These are phyloP conservation scores for Orthosia incerta DNA, from an alignment of 2,888 invertebrate species.

Conservation along the genomic window DNA sequence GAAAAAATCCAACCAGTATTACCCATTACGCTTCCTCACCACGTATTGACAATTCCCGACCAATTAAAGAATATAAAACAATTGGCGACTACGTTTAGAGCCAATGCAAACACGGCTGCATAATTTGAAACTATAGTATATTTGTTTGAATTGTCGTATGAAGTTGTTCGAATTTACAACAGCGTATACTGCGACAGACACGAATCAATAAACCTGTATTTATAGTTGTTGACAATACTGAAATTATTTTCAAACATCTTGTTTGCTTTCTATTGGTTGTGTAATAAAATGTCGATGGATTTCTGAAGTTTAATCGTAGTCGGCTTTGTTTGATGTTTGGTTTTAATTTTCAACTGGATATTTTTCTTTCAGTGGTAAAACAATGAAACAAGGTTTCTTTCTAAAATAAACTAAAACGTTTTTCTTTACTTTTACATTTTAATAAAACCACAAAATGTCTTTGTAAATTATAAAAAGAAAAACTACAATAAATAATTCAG, in stretches of 20 bases:
- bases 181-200: conserved; percentile 51
- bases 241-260: conserved; percentile 53
- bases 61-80: conserved; percentile 29
- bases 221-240: conserved; percentile 57
- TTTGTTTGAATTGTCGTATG: conserved; percentile 41
- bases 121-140: conserved; percentile 41
- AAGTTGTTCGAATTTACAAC: conserved; percentile 37
- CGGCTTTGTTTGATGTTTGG: conserved; percentile 38
- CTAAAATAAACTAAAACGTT: not conserved
- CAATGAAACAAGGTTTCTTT: not conserved
- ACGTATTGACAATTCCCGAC: conserved; percentile 4
- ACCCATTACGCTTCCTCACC: conserved; percentile 32
- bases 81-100: conserved; percentile 32
- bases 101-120: conserved; percentile 39
- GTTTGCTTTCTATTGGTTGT: conserved; percentile 46
- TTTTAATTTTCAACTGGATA: conserved; percentile 36
- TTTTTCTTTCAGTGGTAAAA: conserved; percentile 25
- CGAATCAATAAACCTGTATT: conserved; percentile 63
- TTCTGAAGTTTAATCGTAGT: conserved; percentile 42
- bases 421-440: not conserved
- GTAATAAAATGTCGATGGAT: conserved; percentile 51
- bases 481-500: conserved; percentile 1
- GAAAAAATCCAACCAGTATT: conserved; percentile 2
- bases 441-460: not conserved
- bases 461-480: not conserved